Base-by-base conservation (phyloP, 2,113 vertebrate species). In the Xiphophorus couchianus region DNA sequence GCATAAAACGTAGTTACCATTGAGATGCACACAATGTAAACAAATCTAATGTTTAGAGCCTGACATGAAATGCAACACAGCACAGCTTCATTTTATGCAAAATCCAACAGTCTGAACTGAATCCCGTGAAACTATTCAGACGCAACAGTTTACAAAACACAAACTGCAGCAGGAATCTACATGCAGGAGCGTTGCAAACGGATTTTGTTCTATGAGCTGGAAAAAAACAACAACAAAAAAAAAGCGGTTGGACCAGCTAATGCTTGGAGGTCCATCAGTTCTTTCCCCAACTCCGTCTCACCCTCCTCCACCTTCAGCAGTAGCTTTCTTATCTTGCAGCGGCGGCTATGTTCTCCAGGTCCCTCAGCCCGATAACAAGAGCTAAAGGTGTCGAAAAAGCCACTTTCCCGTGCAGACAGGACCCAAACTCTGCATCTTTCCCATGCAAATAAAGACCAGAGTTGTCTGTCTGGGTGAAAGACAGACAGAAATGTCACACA, bases 301-400 rank as follows among this genome's bases (percentile, higher is more conserved):
- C 74, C 71, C 27, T 58, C 51, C 51, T 58, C 62, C 48, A 7
- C 78, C 77, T 73, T 77, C 64, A 75, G 84, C 66, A 14, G 85
- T 66, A 80, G 87, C 78, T 71, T 12, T 70, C 82, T 91, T 92
- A 85, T 91, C 89, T 77, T 62, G 25, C 25, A 28, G 66, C 64
- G 28, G 28, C 28, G 5, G 69, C 75, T 72, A 58, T 79, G 86
- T 76, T 86, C 86, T 72, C 82, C 77, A 67, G 79, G 81, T 68
- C 74, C 73, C 74, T n/a, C 78, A 5, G 69, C 44, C 83, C 87
- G 90, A 92, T 86, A 91, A 80, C 71, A 29, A 58, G 72, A 78
- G 69, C 83, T 69, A 27, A n/a, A 92, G 86, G 91, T 88, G 93
- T 86, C 77, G 76, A 89, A 90, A 89, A 78, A 31, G 73, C 61